These are phyloP conservation scores for Anser cygnoides DNA, from an alignment of 2,113 vertebrate genomes.

Conservation along the genomic window DNA sequence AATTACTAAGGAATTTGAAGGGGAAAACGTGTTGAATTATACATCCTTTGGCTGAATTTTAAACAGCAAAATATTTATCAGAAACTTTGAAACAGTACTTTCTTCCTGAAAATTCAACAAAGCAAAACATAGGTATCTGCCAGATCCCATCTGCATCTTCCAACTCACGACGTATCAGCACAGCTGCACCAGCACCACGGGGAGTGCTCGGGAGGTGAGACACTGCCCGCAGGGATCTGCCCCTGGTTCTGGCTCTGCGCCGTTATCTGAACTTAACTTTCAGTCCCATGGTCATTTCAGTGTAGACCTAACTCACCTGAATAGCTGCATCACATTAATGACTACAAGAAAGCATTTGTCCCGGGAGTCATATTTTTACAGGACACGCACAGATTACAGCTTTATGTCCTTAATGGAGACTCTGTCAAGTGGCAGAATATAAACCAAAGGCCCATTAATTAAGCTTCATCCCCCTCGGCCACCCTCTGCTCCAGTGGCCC, in stretches of 20 bases:
- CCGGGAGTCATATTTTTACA: background rate
- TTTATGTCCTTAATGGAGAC: background rate
- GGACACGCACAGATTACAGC: background rate
- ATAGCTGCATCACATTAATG: background rate
- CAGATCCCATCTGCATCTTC: background rate
- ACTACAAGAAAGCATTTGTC: background rate
- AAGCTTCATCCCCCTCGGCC: background rate
- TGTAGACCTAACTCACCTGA: background rate
- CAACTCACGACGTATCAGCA: background rate
- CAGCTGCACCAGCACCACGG: constrained; percentile 5
- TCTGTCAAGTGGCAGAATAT: background rate
- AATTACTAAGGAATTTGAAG: background rate
- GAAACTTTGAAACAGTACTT: constrained; percentile 22
- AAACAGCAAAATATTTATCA: constrained; percentile 38
- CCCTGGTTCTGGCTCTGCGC: background rate
- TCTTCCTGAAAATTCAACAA: constrained; percentile 31
- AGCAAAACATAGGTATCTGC: constrained; percentile 32
- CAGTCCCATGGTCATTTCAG: background rate
- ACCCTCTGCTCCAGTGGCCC: background rate
- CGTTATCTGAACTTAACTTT: background rate
- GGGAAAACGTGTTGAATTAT: background rate
- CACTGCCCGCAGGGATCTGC: background rate
- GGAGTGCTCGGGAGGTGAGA: background rate
- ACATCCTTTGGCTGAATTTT: background rate
- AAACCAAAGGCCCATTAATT: background rate